Percentiles rank a stretch among this genome's conserved stretches.
phyloP scores from a whole-genome alignment of 2,888 invertebrate species.

The Heteromurus nitidus region DNA sequence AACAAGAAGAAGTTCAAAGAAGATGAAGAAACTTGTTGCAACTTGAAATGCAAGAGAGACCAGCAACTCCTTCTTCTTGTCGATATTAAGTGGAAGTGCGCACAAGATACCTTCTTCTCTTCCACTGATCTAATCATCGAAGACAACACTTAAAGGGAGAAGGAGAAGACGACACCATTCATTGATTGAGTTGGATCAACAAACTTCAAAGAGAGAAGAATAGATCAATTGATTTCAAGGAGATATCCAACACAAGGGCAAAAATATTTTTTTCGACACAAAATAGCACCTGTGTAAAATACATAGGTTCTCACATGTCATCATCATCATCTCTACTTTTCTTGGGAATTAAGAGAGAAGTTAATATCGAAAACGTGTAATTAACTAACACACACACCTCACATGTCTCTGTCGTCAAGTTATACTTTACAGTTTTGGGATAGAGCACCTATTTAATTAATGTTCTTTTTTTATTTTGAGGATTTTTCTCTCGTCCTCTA shows the following conservation, averaged over 20 bases:
- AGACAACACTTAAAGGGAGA: background rate
- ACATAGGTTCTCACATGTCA: no score
- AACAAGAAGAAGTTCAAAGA: background rate
- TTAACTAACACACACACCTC: background rate
- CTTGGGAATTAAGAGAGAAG: background rate
- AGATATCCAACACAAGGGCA: conserved; percentile 3
- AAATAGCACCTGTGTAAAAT: background rate
- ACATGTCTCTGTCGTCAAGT: background rate
- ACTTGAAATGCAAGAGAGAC: conserved; percentile 1
- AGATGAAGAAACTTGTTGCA: conserved; percentile 7
- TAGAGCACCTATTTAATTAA: no score
- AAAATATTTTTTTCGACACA: background rate
- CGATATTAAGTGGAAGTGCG: background rate
- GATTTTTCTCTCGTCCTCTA: background rate
- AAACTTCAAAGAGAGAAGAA: background rate
- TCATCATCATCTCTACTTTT: conserved; percentile 2
- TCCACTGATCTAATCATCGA: background rate
- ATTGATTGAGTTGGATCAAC: background rate
- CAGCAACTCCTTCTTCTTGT: background rate
- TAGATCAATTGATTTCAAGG: conserved; percentile 1
- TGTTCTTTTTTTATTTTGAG: background rate
- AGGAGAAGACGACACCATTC: background rate
- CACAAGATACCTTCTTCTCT: background rate
- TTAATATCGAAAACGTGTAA: background rate
- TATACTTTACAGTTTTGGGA: no score